These are phyloP conservation scores for Tanaodytes sp. DNA, from an alignment of 2,888 invertebrate genomes.

Conservation along the genomic window DNA sequence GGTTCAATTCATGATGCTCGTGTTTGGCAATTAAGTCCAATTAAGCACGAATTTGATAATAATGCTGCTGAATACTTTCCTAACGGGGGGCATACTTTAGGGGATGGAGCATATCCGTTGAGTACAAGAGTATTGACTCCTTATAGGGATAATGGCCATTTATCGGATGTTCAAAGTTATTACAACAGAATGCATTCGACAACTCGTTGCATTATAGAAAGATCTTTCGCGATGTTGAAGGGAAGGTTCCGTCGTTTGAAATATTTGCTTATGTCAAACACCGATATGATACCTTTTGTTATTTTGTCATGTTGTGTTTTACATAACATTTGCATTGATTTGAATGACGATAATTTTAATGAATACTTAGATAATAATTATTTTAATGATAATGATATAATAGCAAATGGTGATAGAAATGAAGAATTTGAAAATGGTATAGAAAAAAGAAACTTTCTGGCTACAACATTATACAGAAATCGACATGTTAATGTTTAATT, in stretches of 20 bases:
- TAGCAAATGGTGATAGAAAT: neutral
- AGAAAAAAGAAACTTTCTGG: no score
- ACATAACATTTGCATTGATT: conserved; percentile 9
- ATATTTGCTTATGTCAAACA: conserved; percentile 1
- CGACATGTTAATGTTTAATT: no score
- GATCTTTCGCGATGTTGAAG: conserved; percentile 12
- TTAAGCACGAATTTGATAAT: neutral
- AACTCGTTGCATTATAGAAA: conserved; percentile 17
- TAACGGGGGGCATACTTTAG: conserved; percentile 4
- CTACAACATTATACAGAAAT: no score
- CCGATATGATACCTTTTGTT: conserved; percentile 8
- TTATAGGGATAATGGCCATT: conserved; percentile 15
- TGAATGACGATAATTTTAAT: conserved; percentile 4
- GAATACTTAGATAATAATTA: no score
- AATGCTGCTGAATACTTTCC: conserved; percentile 2
- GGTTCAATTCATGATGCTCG: conserved; percentile 18
- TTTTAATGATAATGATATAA: no score
- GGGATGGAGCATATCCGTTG: conserved; percentile 18
- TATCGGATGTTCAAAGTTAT: conserved; percentile 7
- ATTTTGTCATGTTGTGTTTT: conserved; percentile 15
- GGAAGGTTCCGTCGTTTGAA: conserved; percentile 3
- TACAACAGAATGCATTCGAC: conserved; percentile 14
- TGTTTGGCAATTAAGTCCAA: conserved; percentile 12
- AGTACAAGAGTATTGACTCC: neutral
- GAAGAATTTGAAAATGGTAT: no score